phyloP scores from a whole-genome alignment of 2,888 invertebrate genomes.

The Leptinotarsa tumamoca region DNA sequence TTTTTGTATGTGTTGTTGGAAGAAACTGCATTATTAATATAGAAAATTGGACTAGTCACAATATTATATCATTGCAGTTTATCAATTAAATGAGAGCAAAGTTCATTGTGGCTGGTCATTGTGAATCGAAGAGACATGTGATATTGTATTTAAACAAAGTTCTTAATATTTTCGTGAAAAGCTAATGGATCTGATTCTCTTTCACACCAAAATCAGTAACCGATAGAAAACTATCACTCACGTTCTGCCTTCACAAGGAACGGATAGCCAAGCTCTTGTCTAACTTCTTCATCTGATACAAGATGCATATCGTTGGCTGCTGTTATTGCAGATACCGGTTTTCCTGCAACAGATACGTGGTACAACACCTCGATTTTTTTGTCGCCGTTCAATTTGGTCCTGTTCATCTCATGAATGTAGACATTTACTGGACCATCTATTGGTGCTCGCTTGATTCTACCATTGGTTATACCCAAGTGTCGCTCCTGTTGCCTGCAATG shows the following conservation, averaged over 20 bases:
- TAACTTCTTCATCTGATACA: slow-evolving; percentile 82
- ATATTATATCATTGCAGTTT: too few species aligned
- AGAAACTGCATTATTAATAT: too few species aligned
- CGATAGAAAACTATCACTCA: slow-evolving; percentile 67
- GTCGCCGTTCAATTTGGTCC: slow-evolving; percentile 64
- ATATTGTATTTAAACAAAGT: too few species aligned
- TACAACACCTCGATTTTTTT: slow-evolving; percentile 77
- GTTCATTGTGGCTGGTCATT: too few species aligned
- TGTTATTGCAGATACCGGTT: slow-evolving; percentile 82
- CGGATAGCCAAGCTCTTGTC: slow-evolving; percentile 79
- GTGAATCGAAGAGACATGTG: too few species aligned
- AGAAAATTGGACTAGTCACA: too few species aligned
- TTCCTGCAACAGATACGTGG: slow-evolving; percentile 82
- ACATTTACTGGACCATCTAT: slow-evolving; percentile 71
- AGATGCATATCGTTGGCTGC: slow-evolving; percentile 87
- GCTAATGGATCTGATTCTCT: too few species aligned
- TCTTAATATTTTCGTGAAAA: too few species aligned
- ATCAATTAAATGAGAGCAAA: too few species aligned
- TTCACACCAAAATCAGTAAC: too few species aligned
- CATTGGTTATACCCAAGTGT: slow-evolving; percentile 76
- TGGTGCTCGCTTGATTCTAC: slow-evolving; percentile 57
- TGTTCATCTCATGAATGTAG: slow-evolving; percentile 77
- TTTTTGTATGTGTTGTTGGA: too few species aligned
- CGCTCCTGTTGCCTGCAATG: slow-evolving; percentile 79
- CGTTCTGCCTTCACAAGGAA: slow-evolving; percentile 85